Evolutionary conservation across 1,140 invertebrate species (phyloP).

Genomic region (Streblospio benedicti): DNA sequence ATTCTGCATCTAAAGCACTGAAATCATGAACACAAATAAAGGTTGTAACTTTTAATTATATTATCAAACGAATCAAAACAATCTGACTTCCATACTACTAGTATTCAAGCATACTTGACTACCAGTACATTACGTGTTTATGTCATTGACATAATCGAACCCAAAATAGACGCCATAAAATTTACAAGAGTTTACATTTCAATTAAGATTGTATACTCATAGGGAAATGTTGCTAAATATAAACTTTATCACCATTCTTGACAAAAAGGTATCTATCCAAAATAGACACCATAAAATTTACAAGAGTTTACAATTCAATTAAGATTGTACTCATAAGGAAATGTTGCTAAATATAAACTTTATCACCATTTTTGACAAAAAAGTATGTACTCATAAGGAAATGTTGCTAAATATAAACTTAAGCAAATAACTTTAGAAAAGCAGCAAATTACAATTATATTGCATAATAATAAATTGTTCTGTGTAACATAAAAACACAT

Average conservation of each 20-base stretch:
- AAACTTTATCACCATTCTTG: too few relatives aligned
- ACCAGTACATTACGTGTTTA: not conserved
- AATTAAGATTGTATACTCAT: not conserved
- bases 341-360: too few relatives aligned
- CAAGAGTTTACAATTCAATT: too few relatives aligned
- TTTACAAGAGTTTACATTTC: not conserved
- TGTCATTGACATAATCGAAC: not conserved
- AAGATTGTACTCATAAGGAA: too few relatives aligned
- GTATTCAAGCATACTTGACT: not conserved
- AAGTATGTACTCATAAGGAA: too few relatives aligned
- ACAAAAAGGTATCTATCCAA: too few relatives aligned
- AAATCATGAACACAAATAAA: constrained; percentile 27
- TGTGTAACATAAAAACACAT: not conserved
- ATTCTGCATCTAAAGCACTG: constrained; percentile 81
- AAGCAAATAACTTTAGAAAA: not conserved
- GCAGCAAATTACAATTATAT: not conserved
- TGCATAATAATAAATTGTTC: not conserved
- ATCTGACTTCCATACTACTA: not conserved
- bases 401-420: not conserved
- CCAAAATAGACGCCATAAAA: not conserved
- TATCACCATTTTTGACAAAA: too few relatives aligned
- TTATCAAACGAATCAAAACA: not conserved
- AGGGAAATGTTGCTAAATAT: too few relatives aligned
- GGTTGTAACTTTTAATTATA: not conserved
- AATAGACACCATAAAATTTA: too few relatives aligned